Conservation (phyloP, 1,140 invertebrate species). For the Phocides pigmalion region DNA sequence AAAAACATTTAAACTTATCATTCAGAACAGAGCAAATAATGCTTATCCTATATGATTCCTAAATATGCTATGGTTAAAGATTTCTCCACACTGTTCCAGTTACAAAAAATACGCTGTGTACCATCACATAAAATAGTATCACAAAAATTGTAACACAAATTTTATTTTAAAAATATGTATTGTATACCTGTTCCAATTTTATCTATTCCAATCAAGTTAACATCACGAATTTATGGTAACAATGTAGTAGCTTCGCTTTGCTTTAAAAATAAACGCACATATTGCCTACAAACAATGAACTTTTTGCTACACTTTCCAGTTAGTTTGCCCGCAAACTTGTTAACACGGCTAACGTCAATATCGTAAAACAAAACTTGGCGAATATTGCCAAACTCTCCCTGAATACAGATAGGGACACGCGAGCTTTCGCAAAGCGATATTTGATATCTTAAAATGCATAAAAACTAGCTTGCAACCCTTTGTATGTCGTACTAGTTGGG, state of each 20-base stretch:
- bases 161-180: not conserved
- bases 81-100: too few relatives aligned
- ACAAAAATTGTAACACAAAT: too few relatives aligned
- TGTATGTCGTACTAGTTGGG: too few relatives aligned
- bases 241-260: not conserved
- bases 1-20: too few relatives aligned
- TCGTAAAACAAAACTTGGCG: constrained; percentile 50
- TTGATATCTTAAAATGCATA: too few relatives aligned
- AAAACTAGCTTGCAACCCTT: too few relatives aligned
- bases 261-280: not conserved
- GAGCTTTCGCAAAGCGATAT: not conserved
- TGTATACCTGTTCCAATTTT: not conserved
- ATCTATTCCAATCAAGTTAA: not conserved
- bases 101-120: too few relatives aligned
- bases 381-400: constrained; percentile 49
- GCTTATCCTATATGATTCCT: too few relatives aligned
- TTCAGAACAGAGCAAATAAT: too few relatives aligned
- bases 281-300: constrained; percentile 16
- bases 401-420: constrained; percentile 47
- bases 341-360: constrained; percentile 55
- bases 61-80: too few relatives aligned
- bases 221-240: constrained; percentile 1
- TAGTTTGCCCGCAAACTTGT: constrained; percentile 47
- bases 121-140: too few relatives aligned
- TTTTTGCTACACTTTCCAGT: constrained; percentile 32